phyloP scores from a whole-genome alignment of 2,797 vertebrate genomes.

The Poecilia gillii region DNA sequence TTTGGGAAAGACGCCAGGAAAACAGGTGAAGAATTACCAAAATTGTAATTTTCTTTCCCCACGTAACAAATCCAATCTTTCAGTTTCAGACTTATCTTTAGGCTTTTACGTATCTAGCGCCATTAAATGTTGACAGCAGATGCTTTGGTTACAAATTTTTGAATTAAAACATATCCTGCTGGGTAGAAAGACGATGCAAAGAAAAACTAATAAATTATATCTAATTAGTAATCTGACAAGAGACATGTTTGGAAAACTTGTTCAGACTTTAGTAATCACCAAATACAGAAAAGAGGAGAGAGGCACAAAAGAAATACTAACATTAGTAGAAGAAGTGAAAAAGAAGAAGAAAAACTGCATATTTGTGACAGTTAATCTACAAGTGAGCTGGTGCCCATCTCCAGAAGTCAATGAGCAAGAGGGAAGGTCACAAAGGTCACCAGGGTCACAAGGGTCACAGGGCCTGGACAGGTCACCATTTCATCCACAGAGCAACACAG shows the following conservation, averaged over 20 bases:
- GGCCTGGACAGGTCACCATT: background rate
- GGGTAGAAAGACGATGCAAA: background rate
- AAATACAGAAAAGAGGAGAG: background rate
- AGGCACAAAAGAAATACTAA: background rate
- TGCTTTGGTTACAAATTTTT: background rate
- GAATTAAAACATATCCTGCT: background rate
- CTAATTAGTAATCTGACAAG: background rate
- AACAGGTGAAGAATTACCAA: background rate
- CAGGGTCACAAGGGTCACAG: background rate
- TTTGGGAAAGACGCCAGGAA: background rate
- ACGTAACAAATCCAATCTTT: background rate
- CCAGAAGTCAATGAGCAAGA: conserved; percentile 1
- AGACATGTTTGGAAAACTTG: background rate
- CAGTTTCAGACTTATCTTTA: background rate
- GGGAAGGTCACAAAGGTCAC: background rate
- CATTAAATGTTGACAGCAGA: background rate
- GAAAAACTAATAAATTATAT: background rate
- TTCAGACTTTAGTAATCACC: background rate
- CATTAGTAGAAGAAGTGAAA: background rate
- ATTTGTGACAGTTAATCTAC: background rate
- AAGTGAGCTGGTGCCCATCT: background rate
- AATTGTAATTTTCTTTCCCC: background rate
- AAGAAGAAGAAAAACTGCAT: background rate
- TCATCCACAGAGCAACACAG: background rate
- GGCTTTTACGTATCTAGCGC: background rate